Base-by-base conservation (phyloP, 2,113 vertebrate species). In the Lepidothrix coronata region DNA sequence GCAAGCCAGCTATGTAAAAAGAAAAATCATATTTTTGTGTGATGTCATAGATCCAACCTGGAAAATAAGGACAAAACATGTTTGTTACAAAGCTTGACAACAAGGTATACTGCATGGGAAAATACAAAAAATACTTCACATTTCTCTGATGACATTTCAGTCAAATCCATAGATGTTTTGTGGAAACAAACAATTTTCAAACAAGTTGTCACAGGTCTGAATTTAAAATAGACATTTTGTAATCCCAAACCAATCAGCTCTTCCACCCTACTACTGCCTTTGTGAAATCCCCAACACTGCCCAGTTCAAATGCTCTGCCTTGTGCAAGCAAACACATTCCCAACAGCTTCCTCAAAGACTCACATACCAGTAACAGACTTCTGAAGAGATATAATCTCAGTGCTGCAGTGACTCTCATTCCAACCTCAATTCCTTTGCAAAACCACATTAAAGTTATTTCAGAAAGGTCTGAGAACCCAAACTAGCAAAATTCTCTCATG, bases 1-100 rank as follows among this genome's bases (percentile, higher is more conserved):
- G 98, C 72, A 97, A 95, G 65, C 98, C 98, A 89, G 97, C 98
- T 89, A 98, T 96, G 54, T 98, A 98, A 97, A 98, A 98, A 89
- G 98, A 98, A 96, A 98, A 98, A 48, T 98, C 98, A 0, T 98
- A 98, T 86, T 98, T 98, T 73, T 98, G 94, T 68, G 98, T 98
- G 95, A 98, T 97, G 96, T 98, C 98, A 55, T 98, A 98, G 95
- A 98, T 98, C 98, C 98, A 98, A 76, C 98, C 98, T 98, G 92
- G n/a, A 97, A 98, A 97, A 96, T 54, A 98, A 97, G 66, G 92
- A 95, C 52, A 88, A 51, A 85, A 76, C 20, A 61, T 15, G 55
- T 58, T 96, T 48, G 95, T 91, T 78, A 85, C 44, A 87, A 73
- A 22, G 7, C 39, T 65, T n/a, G 22, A 80, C 57, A 75, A 77